phyloP scores from a whole-genome alignment of 2,888 invertebrate genomes.

The Onthophagus sagittarius region DNA sequence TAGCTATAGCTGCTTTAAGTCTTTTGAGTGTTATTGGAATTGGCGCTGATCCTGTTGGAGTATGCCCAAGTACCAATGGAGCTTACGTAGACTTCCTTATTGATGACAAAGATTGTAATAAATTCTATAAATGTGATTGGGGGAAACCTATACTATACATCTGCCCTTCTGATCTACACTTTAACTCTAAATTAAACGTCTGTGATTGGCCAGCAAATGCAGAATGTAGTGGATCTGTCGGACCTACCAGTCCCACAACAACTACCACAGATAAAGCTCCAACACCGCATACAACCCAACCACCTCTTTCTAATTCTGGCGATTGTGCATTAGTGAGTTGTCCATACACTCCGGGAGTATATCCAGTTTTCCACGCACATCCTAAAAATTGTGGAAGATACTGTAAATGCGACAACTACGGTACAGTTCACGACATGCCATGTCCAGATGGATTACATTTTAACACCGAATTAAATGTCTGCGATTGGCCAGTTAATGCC shows the following conservation, averaged over 20 bases:
- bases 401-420: conserved; percentile 25
- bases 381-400: conserved; percentile 24
- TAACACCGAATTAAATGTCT: conserved; percentile 24
- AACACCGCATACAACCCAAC: neutral
- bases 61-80: neutral
- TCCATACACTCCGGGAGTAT: conserved; percentile 1
- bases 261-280: too few relatives aligned
- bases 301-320: neutral
- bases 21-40: neutral
- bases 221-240: neutral
- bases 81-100: conserved; percentile 1
- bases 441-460: conserved; percentile 30
- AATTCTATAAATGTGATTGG: conserved; percentile 14
- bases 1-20: neutral
- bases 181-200: neutral
- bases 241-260: neutral
- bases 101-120: neutral
- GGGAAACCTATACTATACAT: neutral
- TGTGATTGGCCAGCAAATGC: conserved; percentile 6
- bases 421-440: conserved; percentile 16
- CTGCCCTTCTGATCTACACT: neutral
- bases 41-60: neutral
- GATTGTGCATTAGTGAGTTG: neutral
- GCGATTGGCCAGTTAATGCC: conserved; percentile 29
- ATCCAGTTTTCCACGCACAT: conserved; percentile 16